Conservation (phyloP, 2,797 vertebrate genomes). For the Tauraco hartlaubi region DNA sequence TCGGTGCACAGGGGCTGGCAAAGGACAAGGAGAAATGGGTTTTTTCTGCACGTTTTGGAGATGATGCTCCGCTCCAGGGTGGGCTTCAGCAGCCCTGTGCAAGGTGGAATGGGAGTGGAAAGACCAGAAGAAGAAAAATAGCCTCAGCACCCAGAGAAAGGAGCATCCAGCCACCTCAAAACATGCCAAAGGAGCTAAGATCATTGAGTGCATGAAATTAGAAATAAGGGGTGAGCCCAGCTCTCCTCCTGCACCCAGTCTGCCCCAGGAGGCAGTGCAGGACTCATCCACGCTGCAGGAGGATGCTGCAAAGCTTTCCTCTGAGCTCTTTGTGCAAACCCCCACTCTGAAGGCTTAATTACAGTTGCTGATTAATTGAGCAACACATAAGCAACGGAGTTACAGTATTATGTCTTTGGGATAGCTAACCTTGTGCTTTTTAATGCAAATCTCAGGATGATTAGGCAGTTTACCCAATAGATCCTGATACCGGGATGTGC, state of each 20-base stretch:
- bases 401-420: neutral
- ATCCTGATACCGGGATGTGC: neutral
- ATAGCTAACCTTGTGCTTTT: neutral
- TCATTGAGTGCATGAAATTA: accelerated
- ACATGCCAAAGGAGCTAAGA: neutral
- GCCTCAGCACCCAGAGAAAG: neutral
- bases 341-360: neutral
- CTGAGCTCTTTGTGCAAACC: neutral
- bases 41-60: neutral
- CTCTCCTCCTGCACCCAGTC: neutral
- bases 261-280: neutral
- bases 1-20: accelerated
- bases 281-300: neutral
- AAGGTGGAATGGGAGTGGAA: neutral
- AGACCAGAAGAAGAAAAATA: neutral
- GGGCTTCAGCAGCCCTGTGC: neutral
- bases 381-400: neutral
- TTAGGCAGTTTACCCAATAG: neutral
- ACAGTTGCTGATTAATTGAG: neutral
- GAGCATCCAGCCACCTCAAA: neutral
- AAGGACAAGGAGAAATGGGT: neutral
- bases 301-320: neutral
- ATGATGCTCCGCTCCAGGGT: neutral
- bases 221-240: neutral
- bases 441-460: neutral